A percentile compares a stretch with the other conserved stretches of the same genome.
These are phyloP conservation scores for Pica pica DNA, from an alignment of 2,113 vertebrate species.

Conservation along the genomic window DNA sequence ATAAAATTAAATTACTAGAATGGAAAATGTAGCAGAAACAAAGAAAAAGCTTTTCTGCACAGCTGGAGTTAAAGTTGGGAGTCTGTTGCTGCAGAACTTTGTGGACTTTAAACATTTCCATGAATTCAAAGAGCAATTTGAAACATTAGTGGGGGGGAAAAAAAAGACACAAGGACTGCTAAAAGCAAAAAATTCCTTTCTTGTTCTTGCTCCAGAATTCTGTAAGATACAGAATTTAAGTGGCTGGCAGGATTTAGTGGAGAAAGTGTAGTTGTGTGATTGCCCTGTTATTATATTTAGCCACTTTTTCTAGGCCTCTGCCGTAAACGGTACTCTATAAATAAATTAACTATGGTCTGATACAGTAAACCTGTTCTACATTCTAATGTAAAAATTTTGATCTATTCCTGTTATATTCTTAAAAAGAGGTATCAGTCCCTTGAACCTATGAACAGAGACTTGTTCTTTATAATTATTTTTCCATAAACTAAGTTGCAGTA, in stretches of 20 bases:
- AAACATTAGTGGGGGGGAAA: rapidly evolving
- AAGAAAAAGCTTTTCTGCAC: not conserved
- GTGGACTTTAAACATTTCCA: not conserved
- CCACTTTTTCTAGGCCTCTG: not conserved
- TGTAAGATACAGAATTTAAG: not conserved
- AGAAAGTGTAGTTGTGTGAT: not conserved
- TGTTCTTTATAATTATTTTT: not conserved
- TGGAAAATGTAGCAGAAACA: not conserved
- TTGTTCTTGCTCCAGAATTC: not conserved
- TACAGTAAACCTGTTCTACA: not conserved
- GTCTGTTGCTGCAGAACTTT: not conserved
- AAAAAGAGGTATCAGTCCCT: not conserved
- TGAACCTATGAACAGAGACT: not conserved
- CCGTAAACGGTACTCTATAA: not conserved
- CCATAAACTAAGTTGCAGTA: not conserved
- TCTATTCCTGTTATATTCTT: not conserved
- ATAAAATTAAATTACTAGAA: not conserved
- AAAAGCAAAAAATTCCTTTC: not conserved
- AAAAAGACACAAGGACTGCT: too few relatives aligned
- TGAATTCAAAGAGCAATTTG: not conserved
- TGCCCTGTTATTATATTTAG: not conserved
- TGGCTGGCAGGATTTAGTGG: not conserved
- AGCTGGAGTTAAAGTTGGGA: not conserved
- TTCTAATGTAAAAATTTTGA: not conserved
- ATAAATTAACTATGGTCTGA: not conserved